Conservation (phyloP, 2,888 invertebrate species). For the Scaptomyza reducta region DNA sequence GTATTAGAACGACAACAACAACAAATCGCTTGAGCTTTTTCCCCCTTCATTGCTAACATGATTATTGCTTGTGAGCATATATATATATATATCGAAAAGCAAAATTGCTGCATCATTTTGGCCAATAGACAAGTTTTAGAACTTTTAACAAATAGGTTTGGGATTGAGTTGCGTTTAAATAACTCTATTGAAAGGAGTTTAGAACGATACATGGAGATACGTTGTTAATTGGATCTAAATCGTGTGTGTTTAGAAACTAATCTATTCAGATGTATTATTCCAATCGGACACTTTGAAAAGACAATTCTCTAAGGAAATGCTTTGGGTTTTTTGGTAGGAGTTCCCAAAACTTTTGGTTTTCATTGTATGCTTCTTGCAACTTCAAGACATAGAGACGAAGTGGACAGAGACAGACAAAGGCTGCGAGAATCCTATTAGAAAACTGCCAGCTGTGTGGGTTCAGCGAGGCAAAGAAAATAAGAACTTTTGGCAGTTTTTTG, state of each 20-base stretch:
- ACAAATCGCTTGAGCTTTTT: slow-evolving; percentile 30
- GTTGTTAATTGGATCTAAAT: background rate
- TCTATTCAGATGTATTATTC: too few relatives aligned
- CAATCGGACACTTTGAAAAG: too few relatives aligned
- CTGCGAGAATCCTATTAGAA: background rate
- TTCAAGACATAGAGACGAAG: background rate
- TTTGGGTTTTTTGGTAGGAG: too few relatives aligned
- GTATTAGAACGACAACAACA: slow-evolving; percentile 57
- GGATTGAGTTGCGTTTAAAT: slow-evolving; percentile 5
- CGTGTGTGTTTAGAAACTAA: background rate
- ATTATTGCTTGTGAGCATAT: slow-evolving; percentile 32
- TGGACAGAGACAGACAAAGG: too few relatives aligned
- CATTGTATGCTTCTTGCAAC: too few relatives aligned
- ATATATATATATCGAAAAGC: background rate
- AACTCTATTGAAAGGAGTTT: slow-evolving; percentile 1
- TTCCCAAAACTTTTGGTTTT: too few relatives aligned
- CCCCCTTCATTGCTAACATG: slow-evolving; percentile 13
- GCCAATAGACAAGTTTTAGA: slow-evolving; percentile 29
- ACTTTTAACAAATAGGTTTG: slow-evolving; percentile 2
- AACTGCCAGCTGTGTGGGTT: slow-evolving; percentile 25
- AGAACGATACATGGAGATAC: background rate
- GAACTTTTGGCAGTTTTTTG: slow-evolving; percentile 7
- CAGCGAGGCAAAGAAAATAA: slow-evolving; percentile 2
- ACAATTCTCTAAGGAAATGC: too few relatives aligned
- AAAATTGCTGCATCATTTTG: slow-evolving; percentile 62